phyloP scores from a whole-genome alignment of 2,113 vertebrate species.

The Taurulus bubalis region DNA sequence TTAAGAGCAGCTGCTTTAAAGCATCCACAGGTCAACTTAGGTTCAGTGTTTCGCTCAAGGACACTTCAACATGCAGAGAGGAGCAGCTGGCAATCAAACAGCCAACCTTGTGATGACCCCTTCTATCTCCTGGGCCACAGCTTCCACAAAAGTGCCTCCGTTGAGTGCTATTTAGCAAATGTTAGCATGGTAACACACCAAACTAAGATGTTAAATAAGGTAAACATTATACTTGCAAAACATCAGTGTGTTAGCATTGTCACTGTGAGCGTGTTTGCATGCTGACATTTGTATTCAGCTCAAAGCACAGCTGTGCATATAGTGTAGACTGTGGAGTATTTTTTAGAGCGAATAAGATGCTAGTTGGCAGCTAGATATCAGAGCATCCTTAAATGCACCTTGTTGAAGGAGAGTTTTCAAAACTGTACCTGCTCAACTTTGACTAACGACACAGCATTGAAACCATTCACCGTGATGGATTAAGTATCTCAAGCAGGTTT shows the following conservation, averaged over 20 bases:
- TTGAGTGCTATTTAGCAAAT: not conserved
- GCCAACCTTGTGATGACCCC: too few species aligned
- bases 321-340: not conserved
- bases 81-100: too few species aligned
- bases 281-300: not conserved
- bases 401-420: not conserved
- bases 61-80: too few species aligned
- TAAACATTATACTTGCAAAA: not conserved
- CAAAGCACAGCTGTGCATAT: not conserved
- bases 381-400: not conserved
- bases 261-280: too few species aligned
- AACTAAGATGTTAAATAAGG: not conserved
- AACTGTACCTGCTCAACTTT: not conserved
- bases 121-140: too few species aligned
- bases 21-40: too few species aligned
- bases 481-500: not conserved
- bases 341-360: not conserved
- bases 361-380: not conserved
- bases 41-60: too few species aligned
- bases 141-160: too few species aligned
- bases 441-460: not conserved
- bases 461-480: conserved; percentile 4
- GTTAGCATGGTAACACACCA: not conserved
- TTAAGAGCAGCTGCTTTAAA: too few species aligned
- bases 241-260: too few species aligned